Percentiles rank a stretch among this genome's conserved stretches.
These are phyloP conservation scores for Pandemis cinnamomeana DNA, from an alignment of 2,888 invertebrate species.

Conservation along the genomic window DNA sequence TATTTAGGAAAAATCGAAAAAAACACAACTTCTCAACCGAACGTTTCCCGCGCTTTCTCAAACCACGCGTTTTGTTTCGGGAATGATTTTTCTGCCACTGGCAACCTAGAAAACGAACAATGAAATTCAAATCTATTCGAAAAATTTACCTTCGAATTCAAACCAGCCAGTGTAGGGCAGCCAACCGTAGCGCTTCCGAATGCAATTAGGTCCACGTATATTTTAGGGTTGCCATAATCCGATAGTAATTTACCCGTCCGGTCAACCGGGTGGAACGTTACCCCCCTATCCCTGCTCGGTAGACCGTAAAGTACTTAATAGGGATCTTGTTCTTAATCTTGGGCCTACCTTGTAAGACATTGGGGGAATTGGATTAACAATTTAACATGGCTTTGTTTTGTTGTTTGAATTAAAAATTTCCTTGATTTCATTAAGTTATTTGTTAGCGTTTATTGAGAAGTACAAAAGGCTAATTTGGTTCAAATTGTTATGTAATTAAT, in stretches of 20 bases:
- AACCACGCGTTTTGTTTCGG: too few relatives aligned
- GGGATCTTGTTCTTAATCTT: slow-evolving; percentile 43
- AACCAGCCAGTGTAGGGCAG: slow-evolving; percentile 20
- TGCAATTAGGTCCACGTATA: slow-evolving; percentile 23
- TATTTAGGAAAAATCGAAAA: too few relatives aligned
- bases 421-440: neutral
- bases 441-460: neutral
- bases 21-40: too few relatives aligned
- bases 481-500: too few relatives aligned
- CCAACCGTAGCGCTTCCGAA: slow-evolving; percentile 26
- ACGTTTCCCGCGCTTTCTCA: too few relatives aligned
- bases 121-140: neutral
- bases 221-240: slow-evolving; percentile 42
- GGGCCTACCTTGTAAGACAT: slow-evolving; percentile 33
- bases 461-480: neutral
- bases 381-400: slow-evolving; percentile 9
- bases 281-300: slow-evolving; percentile 31
- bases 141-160: neutral
- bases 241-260: slow-evolving; percentile 45
- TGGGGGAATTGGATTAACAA: slow-evolving; percentile 31
- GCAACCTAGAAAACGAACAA: neutral
- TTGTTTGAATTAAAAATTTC: neutral
- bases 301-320: slow-evolving; percentile 31
- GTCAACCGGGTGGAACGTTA: slow-evolving; percentile 43
- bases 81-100: neutral